Evolutionary conservation across 1,140 invertebrate genomes (phyloP), one percentile per base, ranked within the genome.

Genomic region (Trissolcus basalis): DNA sequence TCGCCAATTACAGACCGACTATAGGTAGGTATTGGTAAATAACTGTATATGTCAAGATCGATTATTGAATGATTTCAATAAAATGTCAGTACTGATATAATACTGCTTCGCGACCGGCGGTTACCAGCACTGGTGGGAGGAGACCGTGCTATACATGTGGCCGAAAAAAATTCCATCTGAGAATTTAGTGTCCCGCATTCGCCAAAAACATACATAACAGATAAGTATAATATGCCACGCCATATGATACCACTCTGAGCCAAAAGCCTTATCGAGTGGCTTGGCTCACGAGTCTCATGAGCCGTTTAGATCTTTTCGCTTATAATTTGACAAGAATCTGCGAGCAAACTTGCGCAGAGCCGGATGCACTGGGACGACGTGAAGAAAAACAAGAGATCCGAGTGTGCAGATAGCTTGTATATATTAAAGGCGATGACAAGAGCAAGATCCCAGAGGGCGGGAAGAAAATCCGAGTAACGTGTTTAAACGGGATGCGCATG

Each of bases 291-390:
- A 60, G 15, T n/a, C 14, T 69, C 33, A 7, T 14, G 56, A 45
- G 44, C 61, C 36, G 61, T 68, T 74, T 61, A 63, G 41, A 54
- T 35, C 63, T 75, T 65, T 69, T 69, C 64, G 64, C 59, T 59
- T 55, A 59, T 56, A 75, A 75, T 69, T 75, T 59, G 65, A 74
- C 63, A 74, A 74, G 71, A 74, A 68, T 74, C 71, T 73, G 55
- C n/a, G 55, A 72, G 48, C 60, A 53, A 64, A 48, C 32, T 65
- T 58, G 47, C 47, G 10, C 64, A 43, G 27, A 45, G 47, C n/a
- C 32, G 41, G 65, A 67, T 59, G 63, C 49, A n/a, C 45, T 14
- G 12, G 50, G 33, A 56, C 50, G 32, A 50, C 39, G 49, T 9
- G 61, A 27, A 1, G 19, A 27, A 27, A 27, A 27, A 27, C 1